These are phyloP conservation scores for Podarcis raffonei DNA, from an alignment of 2,113 vertebrate genomes.

Conservation along the genomic window DNA sequence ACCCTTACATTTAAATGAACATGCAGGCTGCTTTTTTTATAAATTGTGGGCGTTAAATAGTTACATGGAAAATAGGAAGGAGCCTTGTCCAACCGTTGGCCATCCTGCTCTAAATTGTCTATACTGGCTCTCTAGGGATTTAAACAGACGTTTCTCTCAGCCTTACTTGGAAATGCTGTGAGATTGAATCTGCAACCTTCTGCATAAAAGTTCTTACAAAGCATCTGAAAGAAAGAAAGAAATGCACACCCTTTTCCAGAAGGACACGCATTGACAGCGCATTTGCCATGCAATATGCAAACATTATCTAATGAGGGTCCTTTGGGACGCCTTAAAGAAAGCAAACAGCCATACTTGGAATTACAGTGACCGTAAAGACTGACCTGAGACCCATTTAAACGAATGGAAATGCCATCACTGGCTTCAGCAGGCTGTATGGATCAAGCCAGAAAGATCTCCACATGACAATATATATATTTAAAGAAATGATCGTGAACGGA, in stretches of 20 bases:
- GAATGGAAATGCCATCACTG: conserved; percentile 31
- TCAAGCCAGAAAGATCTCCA: conserved; percentile 34
- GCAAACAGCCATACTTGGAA: not conserved
- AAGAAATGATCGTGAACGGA: conserved; percentile 58
- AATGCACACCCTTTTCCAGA: not conserved
- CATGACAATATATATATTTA: conserved; percentile 61
- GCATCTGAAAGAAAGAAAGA: not conserved
- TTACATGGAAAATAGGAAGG: too few relatives aligned
- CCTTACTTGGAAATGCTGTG: too few relatives aligned
- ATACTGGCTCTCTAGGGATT: too few relatives aligned
- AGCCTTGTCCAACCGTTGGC: too few relatives aligned
- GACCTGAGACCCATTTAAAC: conserved; percentile 20
- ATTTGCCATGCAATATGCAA: not conserved
- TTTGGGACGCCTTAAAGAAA: conserved; percentile 1
- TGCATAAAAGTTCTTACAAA: too few relatives aligned
- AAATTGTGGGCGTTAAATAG: not conserved
- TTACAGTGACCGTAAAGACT: not conserved
- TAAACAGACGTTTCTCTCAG: too few relatives aligned
- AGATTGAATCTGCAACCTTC: too few relatives aligned
- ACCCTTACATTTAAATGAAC: not conserved
- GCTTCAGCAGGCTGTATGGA: conserved; percentile 33
- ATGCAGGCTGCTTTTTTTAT: not conserved
- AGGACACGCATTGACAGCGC: not conserved
- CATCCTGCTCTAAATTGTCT: too few relatives aligned
- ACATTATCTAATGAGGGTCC: not conserved